phyloP scores from a whole-genome alignment of 2,797 vertebrate genomes.

The Garrulus glandarius region DNA sequence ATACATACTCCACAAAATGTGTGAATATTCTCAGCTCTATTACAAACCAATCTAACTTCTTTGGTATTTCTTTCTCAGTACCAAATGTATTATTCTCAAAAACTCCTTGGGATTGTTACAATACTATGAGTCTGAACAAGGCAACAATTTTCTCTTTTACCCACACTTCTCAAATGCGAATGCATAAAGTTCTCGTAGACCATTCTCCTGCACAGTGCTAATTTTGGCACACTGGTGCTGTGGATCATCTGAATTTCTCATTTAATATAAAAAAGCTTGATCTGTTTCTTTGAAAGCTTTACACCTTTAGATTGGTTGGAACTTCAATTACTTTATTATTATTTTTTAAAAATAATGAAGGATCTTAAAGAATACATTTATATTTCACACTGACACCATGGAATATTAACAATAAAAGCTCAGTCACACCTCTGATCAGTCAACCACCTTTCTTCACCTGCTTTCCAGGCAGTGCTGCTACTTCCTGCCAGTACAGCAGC shows the following conservation, averaged over 20 bases:
- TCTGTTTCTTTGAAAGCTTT: neutral
- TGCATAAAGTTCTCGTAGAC: neutral
- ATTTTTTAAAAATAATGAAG: neutral
- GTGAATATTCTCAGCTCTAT: slow-evolving; percentile 33
- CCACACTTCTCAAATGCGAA: neutral
- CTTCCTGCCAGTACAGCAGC: neutral
- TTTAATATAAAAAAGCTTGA: neutral
- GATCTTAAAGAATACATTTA: neutral
- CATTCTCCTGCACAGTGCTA: neutral
- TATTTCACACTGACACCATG: neutral
- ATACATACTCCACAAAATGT: slow-evolving; percentile 7
- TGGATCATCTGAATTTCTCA: neutral
- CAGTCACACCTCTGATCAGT: neutral
- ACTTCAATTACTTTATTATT: neutral
- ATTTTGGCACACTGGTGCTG: neutral
- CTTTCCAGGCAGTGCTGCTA: neutral
- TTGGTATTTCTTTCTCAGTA: neutral
- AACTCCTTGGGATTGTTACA: neutral
- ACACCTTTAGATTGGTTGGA: neutral
- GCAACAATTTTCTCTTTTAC: neutral
- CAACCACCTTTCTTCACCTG: neutral
- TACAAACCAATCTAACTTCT: slow-evolving; percentile 20
- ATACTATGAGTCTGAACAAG: neutral
- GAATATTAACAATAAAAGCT: neutral
- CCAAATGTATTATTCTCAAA: neutral